These are phyloP conservation scores for Gambelia wislizenii DNA, from an alignment of 2,797 vertebrate genomes.

Conservation along the genomic window DNA sequence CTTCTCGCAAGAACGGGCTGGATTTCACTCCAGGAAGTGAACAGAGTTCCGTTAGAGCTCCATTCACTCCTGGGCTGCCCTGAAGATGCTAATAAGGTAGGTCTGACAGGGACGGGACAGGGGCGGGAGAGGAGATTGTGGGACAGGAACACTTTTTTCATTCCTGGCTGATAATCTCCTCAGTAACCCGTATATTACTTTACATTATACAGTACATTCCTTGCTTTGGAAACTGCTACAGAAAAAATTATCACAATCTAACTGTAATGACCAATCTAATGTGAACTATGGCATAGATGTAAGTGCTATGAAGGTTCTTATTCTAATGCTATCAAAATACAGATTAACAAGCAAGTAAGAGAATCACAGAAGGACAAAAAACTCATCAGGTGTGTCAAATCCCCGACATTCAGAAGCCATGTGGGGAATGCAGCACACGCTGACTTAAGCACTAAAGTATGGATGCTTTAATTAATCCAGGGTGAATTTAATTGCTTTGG, in stretches of 20 bases:
- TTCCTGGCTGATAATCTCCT: too few relatives aligned
- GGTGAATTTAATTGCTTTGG: conserved; percentile 90
- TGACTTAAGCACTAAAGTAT: conserved; percentile 85
- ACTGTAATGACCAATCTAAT: not conserved
- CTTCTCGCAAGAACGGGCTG: too few relatives aligned
- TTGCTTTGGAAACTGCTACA: not conserved
- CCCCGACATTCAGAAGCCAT: conserved; percentile 84
- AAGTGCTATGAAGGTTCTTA: conserved; percentile 36
- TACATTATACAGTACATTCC: not conserved
- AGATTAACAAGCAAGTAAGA: conserved; percentile 70
- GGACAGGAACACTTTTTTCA: too few relatives aligned
- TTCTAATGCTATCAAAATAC: conserved; percentile 58
- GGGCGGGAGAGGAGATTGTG: too few relatives aligned
- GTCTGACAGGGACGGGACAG: too few relatives aligned
- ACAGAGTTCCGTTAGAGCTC: too few relatives aligned
- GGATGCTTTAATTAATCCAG: conserved; percentile 88
- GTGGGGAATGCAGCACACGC: conserved; percentile 82
- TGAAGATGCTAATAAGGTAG: too few relatives aligned
- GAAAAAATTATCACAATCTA: not conserved
- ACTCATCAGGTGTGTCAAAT: conserved; percentile 86
- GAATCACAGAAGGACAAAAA: conserved; percentile 81
- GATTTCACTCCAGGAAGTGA: too few relatives aligned
- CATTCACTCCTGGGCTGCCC: too few relatives aligned
- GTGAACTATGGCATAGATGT: conserved; percentile 14
- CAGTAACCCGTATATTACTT: not conserved